phyloP scores from a whole-genome alignment of 2,113 vertebrate species.

The Ochotona princeps region DNA sequence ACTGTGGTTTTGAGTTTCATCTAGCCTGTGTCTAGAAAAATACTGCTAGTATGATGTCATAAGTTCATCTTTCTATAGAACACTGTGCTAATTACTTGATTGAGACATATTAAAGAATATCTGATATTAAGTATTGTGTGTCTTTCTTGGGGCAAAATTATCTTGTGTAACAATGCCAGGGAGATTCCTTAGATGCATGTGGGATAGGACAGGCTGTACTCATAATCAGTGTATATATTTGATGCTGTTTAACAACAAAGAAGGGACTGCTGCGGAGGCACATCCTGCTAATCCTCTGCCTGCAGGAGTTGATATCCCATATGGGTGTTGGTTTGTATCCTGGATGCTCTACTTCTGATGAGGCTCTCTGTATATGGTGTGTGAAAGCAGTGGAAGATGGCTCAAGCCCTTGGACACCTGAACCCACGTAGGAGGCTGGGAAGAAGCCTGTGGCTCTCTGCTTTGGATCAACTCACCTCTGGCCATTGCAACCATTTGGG shows the following conservation, averaged over 20 bases:
- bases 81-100: constrained; percentile 2
- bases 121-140: not conserved
- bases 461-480: too few species aligned
- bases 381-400: too few species aligned
- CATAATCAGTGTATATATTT: not conserved
- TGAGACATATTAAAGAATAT: constrained; percentile 25
- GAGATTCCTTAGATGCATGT: constrained; percentile 19
- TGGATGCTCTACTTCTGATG: too few species aligned
- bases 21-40: not conserved
- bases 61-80: not conserved
- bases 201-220: not conserved
- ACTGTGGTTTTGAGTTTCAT: constrained; percentile 8
- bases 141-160: constrained; percentile 49
- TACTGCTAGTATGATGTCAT: not conserved
- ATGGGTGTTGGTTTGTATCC: too few species aligned
- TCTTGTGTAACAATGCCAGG: constrained; percentile 51
- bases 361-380: too few species aligned
- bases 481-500: too few species aligned
- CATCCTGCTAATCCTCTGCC: too few species aligned
- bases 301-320: too few species aligned
- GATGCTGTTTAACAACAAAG: constrained; percentile 15
- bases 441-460: too few species aligned
- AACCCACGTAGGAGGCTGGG: too few species aligned
- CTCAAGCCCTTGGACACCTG: too few species aligned
- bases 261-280: not conserved